phyloP scores from a whole-genome alignment of 2,888 invertebrate species.

The Megaustenia siamemsis region DNA sequence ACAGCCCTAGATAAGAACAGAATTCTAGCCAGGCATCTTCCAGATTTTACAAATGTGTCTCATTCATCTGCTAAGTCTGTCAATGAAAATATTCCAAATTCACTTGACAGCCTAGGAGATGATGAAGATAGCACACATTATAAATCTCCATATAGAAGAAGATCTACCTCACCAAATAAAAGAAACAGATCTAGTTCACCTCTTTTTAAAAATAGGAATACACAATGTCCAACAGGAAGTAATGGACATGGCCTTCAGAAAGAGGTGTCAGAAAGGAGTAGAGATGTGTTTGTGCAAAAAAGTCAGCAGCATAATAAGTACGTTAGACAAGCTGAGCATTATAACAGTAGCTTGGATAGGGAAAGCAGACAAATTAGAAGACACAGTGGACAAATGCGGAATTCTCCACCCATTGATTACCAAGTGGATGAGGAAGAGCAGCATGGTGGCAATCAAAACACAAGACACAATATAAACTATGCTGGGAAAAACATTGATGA shows the following conservation, averaged over 20 bases:
- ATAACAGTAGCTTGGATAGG: not conserved
- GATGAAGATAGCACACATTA: not conserved
- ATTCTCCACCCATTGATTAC: not conserved
- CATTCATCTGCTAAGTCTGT: not conserved
- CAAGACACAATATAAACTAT: not conserved
- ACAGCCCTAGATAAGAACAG: constrained; percentile 16
- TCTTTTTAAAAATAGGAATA: not conserved
- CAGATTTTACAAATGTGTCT: not conserved
- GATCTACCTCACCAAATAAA: constrained; percentile 14
- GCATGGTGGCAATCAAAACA: not conserved
- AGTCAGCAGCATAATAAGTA: not conserved
- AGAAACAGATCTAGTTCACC: constrained; percentile 26
- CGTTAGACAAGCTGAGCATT: not conserved
- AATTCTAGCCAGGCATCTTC: constrained; percentile 2
- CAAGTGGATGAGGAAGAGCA: not conserved
- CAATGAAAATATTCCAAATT: not conserved
- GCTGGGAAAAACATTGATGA: not conserved
- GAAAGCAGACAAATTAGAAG: not conserved
- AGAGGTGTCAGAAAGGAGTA: not conserved
- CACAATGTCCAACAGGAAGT: not conserved
- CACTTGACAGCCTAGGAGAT: constrained; percentile 1
- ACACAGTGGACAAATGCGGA: not conserved
- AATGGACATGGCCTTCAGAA: not conserved
- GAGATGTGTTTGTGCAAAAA: constrained; percentile 1
- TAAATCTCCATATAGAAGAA: not conserved